A percentile compares a stretch with the other conserved stretches of the same genome.
These are phyloP conservation scores for Alauda arvensis DNA, from an alignment of 2,797 vertebrate genomes.

Conservation along the genomic window DNA sequence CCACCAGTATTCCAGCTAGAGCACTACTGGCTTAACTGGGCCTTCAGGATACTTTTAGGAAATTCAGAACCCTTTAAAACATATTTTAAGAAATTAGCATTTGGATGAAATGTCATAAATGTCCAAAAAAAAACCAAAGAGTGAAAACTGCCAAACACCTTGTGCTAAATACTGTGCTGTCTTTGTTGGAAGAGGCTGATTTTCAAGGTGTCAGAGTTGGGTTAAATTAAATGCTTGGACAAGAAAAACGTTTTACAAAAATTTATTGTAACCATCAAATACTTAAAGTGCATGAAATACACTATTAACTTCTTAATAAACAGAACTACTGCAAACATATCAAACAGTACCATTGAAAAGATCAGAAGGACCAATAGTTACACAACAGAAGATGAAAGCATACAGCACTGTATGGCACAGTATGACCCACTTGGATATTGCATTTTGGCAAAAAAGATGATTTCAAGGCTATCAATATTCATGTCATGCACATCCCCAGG, in stretches of 20 bases:
- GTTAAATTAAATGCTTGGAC: slow-evolving; percentile 79
- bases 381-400: slow-evolving; percentile 67
- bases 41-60: not conserved
- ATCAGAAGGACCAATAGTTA: slow-evolving; percentile 67
- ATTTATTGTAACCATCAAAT: slow-evolving; percentile 77
- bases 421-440: slow-evolving; percentile 57
- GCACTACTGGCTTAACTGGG: not conserved
- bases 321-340: slow-evolving; percentile 68
- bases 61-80: not conserved
- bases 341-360: slow-evolving; percentile 69
- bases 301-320: slow-evolving; percentile 72
- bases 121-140: not conserved
- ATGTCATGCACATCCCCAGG: slow-evolving; percentile 53
- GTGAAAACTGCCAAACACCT: slow-evolving; percentile 17
- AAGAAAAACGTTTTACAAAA: slow-evolving; percentile 76
- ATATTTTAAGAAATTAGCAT: not conserved
- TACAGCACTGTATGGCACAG: slow-evolving; percentile 68
- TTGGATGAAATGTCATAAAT: not conserved
- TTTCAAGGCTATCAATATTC: slow-evolving; percentile 56
- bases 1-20: not conserved
- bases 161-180: slow-evolving; percentile 10
- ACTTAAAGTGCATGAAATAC: slow-evolving; percentile 71
- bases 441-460: slow-evolving; percentile 61
- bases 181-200: slow-evolving; percentile 14
- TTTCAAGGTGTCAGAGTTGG: slow-evolving; percentile 54